Conservation (phyloP, 2,888 invertebrate species). For the Agrochola lota region DNA sequence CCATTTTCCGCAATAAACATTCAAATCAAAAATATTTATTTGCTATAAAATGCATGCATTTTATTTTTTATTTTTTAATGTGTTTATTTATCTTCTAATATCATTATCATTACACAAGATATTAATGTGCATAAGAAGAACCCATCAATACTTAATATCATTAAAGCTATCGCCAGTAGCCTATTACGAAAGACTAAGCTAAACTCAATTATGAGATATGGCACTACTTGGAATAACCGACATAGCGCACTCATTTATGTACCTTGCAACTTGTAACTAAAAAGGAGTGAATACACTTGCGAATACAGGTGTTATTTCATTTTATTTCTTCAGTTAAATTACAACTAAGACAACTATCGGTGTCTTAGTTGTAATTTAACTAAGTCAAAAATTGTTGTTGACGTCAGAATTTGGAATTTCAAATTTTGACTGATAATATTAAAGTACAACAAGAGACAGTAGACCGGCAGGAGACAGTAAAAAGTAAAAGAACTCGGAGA, state of each 20-base stretch:
- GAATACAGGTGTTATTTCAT: neutral
- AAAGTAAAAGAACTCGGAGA: too few species aligned
- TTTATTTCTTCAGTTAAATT: too few species aligned
- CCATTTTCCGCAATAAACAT: neutral
- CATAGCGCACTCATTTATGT: slow-evolving; percentile 15
- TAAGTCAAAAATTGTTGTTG: too few species aligned
- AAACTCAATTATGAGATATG: slow-evolving; percentile 21
- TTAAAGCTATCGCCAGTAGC: neutral
- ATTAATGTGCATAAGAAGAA: slow-evolving; percentile 7
- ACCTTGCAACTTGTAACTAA: slow-evolving; percentile 1
- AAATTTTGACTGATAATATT: too few species aligned
- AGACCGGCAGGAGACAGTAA: too few species aligned
- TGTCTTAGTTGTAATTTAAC: too few species aligned
- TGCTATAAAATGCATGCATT: too few species aligned
- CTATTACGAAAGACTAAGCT: slow-evolving; percentile 1
- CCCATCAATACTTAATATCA: slow-evolving; percentile 21
- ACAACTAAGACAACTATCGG: too few species aligned
- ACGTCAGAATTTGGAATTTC: too few species aligned
- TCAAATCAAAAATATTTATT: too few species aligned
- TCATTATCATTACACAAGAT: slow-evolving; percentile 6
- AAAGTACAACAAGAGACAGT: too few species aligned
- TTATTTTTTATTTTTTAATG: too few species aligned
- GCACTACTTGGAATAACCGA: slow-evolving; percentile 19
- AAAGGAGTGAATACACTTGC: slow-evolving; percentile 20
- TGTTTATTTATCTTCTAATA: neutral